A percentile compares a stretch with the other conserved stretches of the same genome.
These are phyloP conservation scores for Drusus annulatus DNA, from an alignment of 1,140 invertebrate genomes.

Conservation along the genomic window DNA sequence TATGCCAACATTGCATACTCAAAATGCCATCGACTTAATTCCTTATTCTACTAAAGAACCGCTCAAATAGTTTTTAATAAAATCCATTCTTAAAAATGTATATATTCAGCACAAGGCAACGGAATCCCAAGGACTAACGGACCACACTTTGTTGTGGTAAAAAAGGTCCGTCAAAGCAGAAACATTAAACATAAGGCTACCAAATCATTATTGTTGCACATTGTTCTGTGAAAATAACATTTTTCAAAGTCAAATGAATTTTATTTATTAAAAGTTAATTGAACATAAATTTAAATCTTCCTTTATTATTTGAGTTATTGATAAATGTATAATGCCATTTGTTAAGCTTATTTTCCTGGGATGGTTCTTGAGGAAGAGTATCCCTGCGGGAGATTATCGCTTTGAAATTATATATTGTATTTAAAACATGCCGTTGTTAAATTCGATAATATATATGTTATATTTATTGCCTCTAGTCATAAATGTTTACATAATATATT, in stretches of 20 bases:
- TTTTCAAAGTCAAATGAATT: background rate
- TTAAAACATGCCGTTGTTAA: constrained; percentile 43
- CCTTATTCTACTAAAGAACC: constrained; percentile 33
- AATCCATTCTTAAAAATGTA: constrained; percentile 49
- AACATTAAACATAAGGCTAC: background rate
- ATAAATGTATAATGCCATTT: constrained; percentile 43
- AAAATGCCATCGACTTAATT: constrained; percentile 12
- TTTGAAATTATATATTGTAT: constrained; percentile 25
- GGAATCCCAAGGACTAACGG: background rate
- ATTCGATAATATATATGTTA: constrained; percentile 51
- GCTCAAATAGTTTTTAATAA: constrained; percentile 52
- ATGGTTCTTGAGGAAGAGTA: constrained; percentile 1
- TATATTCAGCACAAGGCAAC: constrained; percentile 41
- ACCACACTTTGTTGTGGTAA: background rate
- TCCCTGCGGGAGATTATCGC: constrained; percentile 42
- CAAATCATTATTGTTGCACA: constrained; percentile 33
- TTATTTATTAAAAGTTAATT: constrained; percentile 15
- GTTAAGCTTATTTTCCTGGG: constrained; percentile 27
- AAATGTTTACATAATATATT: constrained; percentile 53
- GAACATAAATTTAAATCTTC: constrained; percentile 8
- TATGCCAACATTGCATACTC: constrained; percentile 7
- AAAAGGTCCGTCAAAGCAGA: background rate
- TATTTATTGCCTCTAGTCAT: constrained; percentile 59
- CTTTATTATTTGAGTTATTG: background rate
- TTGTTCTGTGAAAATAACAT: constrained; percentile 17